Percentiles rank a stretch among this genome's conserved stretches.
These are phyloP conservation scores for Orthosia incerta DNA, from an alignment of 2,888 invertebrate genomes.

Conservation along the genomic window DNA sequence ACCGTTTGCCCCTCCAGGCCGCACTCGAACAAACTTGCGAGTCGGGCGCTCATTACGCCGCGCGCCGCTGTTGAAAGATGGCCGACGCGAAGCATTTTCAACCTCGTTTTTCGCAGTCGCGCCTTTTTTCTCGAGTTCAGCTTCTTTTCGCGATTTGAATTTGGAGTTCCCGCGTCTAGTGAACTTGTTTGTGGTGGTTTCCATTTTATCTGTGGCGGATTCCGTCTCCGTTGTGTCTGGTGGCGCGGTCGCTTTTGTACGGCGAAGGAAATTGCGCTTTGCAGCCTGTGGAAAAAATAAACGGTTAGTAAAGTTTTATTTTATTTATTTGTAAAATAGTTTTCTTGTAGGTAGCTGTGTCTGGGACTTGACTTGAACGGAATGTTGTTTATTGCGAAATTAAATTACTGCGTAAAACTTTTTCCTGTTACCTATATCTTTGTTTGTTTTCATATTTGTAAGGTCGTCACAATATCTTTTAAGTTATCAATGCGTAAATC, in stretches of 20 bases:
- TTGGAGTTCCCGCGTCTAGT: constrained; percentile 72
- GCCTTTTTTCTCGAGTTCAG: constrained; percentile 73
- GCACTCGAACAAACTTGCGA: constrained; percentile 83
- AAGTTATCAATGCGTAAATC: constrained; percentile 34
- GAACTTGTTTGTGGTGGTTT: constrained; percentile 80
- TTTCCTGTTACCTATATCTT: constrained; percentile 25
- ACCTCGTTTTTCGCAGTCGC: constrained; percentile 69
- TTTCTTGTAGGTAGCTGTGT: constrained; percentile 15
- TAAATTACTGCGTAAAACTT: constrained; percentile 24
- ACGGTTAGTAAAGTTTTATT: constrained; percentile 58
- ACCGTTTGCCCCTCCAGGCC: constrained; percentile 85
- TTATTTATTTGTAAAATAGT: constrained; percentile 19
- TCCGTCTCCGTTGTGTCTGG: constrained; percentile 76
- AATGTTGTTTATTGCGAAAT: constrained; percentile 59
- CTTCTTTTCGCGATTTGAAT: constrained; percentile 73
- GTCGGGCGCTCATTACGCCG: constrained; percentile 83
- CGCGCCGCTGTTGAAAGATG: constrained; percentile 79
- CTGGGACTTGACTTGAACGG: constrained; percentile 49
- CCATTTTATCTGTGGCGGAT: constrained; percentile 71
- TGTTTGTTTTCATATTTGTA: constrained; percentile 42
- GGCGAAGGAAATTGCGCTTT: constrained; percentile 84
- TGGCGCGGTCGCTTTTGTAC: constrained; percentile 84
- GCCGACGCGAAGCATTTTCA: constrained; percentile 76
- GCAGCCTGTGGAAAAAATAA: constrained; percentile 75
- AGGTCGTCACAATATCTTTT: constrained; percentile 56